These are phyloP conservation scores for Martes martes DNA, from an alignment of 2,113 vertebrate species.

Conservation along the genomic window DNA sequence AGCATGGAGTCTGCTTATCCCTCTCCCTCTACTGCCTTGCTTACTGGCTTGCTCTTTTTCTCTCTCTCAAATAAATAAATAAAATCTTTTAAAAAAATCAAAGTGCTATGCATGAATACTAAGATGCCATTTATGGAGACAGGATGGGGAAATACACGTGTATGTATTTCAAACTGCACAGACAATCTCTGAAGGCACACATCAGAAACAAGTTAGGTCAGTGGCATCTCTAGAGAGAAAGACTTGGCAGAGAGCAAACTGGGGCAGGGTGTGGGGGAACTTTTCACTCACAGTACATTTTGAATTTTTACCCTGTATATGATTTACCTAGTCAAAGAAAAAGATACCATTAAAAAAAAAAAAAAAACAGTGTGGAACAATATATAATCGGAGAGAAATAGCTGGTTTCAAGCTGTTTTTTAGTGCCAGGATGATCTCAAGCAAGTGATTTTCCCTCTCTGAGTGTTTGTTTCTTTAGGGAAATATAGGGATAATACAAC, in stretches of 20 bases:
- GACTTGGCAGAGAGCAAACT: not conserved
- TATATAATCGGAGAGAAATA: not conserved
- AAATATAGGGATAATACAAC: not conserved
- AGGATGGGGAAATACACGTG: not conserved
- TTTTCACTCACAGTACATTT: not conserved
- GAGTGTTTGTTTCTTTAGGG: not conserved
- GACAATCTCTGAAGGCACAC: not conserved
- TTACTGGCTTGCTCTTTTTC: no score
- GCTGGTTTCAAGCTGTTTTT: not conserved
- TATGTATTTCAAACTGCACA: not conserved
- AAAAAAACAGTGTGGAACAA: not conserved
- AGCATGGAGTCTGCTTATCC: no score
- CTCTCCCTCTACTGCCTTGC: no score
- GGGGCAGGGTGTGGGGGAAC: fast-evolving
- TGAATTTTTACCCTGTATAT: not conserved
- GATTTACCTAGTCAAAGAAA: not conserved
- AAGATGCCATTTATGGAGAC: not conserved
- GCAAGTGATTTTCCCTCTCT: not conserved
- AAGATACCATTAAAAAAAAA: not conserved
- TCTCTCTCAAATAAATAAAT: no score
- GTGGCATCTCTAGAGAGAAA: not conserved
- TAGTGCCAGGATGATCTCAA: not conserved
- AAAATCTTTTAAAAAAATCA: not conserved
- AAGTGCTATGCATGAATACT: not conserved
- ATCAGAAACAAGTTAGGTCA: not conserved